Conservation (phyloP, 2,888 invertebrate genomes). For the Watsonalla cultraria region DNA sequence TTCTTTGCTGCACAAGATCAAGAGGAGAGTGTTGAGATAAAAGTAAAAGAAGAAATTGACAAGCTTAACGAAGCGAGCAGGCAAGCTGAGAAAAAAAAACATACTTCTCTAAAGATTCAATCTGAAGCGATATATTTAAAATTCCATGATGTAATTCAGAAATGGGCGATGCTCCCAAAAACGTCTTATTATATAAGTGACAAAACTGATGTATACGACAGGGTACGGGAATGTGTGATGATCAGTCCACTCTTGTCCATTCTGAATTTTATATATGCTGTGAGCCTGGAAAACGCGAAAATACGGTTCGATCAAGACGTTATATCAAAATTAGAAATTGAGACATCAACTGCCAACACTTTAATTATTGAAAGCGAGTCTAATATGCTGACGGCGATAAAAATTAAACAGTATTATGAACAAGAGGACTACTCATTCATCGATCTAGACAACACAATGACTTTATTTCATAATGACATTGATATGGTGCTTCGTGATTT, state of each 20-base stretch:
- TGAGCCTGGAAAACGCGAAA: background rate
- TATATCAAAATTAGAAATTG: background rate
- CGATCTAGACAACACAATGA: background rate
- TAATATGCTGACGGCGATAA: background rate
- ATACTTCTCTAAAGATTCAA: background rate
- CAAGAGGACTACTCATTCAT: background rate
- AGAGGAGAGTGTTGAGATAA: background rate
- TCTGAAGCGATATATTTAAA: constrained; percentile 4
- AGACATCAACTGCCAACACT: background rate
- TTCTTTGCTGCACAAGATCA: background rate
- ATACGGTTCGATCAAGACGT: background rate
- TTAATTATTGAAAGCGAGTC: background rate
- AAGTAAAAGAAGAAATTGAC: background rate
- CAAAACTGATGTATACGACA: background rate
- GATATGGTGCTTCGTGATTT: background rate
- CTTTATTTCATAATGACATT: background rate
- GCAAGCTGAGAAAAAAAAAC: background rate
- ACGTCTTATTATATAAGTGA: background rate
- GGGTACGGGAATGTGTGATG: background rate
- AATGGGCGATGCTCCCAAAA: constrained; percentile 3
- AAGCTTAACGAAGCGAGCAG: background rate
- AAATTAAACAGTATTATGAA: constrained; percentile 1
- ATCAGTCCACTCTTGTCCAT: background rate
- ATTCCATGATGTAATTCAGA: constrained; percentile 6
- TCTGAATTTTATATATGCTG: background rate